These are phyloP conservation scores for Xanthorhoe spadicearia DNA, from an alignment of 2,888 invertebrate genomes.

Conservation along the genomic window DNA sequence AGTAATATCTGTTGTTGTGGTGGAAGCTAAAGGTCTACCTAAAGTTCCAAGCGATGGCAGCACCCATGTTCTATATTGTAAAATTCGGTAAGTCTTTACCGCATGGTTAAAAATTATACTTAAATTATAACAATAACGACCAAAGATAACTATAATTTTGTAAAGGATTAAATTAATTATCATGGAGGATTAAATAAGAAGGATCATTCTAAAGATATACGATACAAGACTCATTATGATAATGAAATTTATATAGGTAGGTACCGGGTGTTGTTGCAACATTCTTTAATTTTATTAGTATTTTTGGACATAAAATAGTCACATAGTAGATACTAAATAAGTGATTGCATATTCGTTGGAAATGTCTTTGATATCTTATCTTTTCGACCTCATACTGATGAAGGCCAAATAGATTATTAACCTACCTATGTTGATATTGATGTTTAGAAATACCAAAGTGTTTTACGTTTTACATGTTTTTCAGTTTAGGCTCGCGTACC, in stretches of 20 bases:
- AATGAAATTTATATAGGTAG: not conserved
- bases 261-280: not conserved
- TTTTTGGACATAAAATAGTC: not conserved
- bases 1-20: slow-evolving; percentile 65
- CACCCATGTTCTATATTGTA: slow-evolving; percentile 65
- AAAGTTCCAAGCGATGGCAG: slow-evolving; percentile 63
- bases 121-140: not conserved
- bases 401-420: not conserved
- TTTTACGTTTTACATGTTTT: slow-evolving; percentile 9
- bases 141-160: not conserved
- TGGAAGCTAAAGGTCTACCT: slow-evolving; percentile 70
- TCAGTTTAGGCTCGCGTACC: slow-evolving; percentile 67
- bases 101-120: not conserved
- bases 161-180: not conserved
- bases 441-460: not conserved
- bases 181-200: not conserved
- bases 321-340: not conserved
- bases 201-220: not conserved
- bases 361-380: slow-evolving; percentile 7
- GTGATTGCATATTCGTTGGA: not conserved
- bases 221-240: not conserved
- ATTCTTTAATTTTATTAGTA: not conserved
- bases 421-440: not conserved
- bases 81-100: slow-evolving; percentile 60
- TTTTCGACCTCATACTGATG: not conserved